Evolutionary conservation across 1,140 invertebrate genomes (phyloP).

Genomic region (Gryon sp.): DNA sequence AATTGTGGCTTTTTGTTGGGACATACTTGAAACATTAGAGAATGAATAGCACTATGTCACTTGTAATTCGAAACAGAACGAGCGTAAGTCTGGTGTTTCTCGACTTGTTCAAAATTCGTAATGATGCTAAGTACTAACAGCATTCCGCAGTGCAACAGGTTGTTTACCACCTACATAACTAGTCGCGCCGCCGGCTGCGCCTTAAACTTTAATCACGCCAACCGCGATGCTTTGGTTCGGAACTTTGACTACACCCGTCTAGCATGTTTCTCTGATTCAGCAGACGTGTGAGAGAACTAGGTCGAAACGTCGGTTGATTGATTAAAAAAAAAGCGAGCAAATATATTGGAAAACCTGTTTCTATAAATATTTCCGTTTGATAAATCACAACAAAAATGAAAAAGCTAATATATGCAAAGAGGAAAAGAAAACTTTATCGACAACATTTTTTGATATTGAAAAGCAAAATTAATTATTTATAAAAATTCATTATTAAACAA

Average conservation of each 20-base stretch:
- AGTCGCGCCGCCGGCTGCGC: background rate
- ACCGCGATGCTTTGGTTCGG: background rate
- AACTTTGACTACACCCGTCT: background rate
- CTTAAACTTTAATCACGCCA: slow-evolving; percentile 24
- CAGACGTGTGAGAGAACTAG: background rate
- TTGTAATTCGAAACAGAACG: background rate
- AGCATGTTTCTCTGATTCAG: background rate
- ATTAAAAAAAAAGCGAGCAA: too few species aligned
- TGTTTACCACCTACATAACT: slow-evolving; percentile 25
- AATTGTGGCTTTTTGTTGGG: too few species aligned
- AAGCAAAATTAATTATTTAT: too few species aligned
- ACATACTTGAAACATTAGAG: too few species aligned
- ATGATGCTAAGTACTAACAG: slow-evolving; percentile 16
- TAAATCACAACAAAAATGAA: too few species aligned
- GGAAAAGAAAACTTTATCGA: too few species aligned
- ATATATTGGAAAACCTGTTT: too few species aligned
- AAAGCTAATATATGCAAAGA: too few species aligned
- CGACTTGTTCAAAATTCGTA: slow-evolving; percentile 23
- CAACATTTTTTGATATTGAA: too few species aligned
- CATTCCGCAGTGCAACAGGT: slow-evolving; percentile 59
- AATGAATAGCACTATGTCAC: too few species aligned
- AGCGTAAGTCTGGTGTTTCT: background rate
- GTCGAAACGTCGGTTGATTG: background rate
- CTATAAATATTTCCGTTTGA: too few species aligned
- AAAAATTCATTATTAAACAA: too few species aligned